phyloP scores from a whole-genome alignment of 2,113 vertebrate species.

The Melierax canorus region DNA sequence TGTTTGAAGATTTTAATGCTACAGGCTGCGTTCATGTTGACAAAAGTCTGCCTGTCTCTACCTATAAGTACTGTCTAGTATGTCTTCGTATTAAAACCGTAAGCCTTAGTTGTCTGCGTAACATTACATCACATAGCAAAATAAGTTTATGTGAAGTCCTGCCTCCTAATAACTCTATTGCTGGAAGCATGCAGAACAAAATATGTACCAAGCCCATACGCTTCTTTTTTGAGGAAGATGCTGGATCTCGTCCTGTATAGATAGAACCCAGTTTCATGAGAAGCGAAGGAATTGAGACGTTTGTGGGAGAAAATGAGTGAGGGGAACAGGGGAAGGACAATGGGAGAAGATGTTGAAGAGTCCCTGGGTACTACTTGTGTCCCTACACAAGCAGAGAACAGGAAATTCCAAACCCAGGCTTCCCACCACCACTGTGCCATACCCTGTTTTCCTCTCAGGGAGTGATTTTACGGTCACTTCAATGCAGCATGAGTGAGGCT shows the following conservation, averaged over 20 bases:
- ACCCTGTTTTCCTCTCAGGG: not conserved
- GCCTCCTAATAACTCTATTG: not conserved
- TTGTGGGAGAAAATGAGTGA: not conserved
- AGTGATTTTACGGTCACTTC: not conserved
- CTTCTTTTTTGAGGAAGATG: not conserved
- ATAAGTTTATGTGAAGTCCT: not conserved
- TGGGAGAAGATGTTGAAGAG: not conserved
- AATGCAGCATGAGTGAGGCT: not conserved
- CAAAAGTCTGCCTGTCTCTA: not conserved
- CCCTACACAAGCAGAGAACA: not conserved
- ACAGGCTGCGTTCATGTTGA: not conserved
- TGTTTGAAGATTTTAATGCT: not conserved
- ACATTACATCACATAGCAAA: not conserved
- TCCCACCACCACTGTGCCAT: not conserved
- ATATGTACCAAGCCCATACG: not conserved
- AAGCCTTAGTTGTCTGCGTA: not conserved
- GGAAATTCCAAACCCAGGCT: not conserved
- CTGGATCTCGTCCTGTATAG: not conserved
- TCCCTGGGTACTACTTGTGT: not conserved
- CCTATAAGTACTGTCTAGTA: not conserved
- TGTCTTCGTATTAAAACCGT: not conserved
- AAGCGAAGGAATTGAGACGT: not conserved
- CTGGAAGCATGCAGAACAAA: not conserved
- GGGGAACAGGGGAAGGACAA: not conserved
- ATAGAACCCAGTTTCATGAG: not conserved